Base-by-base conservation (phyloP, 2,888 invertebrate genomes). In the Scelioninae gen. 1 region DNA sequence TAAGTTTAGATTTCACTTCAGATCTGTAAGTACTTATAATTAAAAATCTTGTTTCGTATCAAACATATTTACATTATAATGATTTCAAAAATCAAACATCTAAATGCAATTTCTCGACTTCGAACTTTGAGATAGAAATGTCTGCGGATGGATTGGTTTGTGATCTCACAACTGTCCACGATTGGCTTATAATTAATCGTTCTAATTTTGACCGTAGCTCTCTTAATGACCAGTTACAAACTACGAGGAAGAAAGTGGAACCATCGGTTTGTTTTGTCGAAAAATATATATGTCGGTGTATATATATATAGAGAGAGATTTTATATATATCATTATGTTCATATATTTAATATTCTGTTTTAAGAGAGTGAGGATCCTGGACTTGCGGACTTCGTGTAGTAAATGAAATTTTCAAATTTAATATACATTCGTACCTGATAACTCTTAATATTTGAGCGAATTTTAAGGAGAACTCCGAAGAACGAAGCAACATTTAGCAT, bases 181-280 rank as follows among this genome's bases (percentile, higher is more conserved):
- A 38, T 23, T 15, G 10, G 32, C 40, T 23, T 23, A 38, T 53
- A n/a, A 29, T 55, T 66, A 11, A n/a, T 51, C 53, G 45, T 43
- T 58, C 13, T 34, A 60, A 56, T 38, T 65, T 65, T 79, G 65
- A 72, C 60, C 38, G 66, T 66, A 72, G 60, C 63, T 65, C 71
- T 23, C 13, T 68, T 66, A 53, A 56, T 34, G 58, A 56, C 29
- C 40, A 31, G 45, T 43, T 23, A 23, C 53, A 74, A 53, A 58
- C 62, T 75, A 69, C 60, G 32, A 47, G 62, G 74, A 74, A 79
- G 66, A 79, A 69, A 69, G 40, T 81, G 53, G 69, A 75, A 68
- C 75, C 55, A 69, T 75, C 4, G 1, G 23, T 23, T 23, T 23
- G 23, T 16, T 47, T 58, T 68, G 62, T 81, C 62, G 23, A 74